Percentiles rank a stretch among this genome's conserved stretches.
Conservation (phyloP, 2,888 invertebrate genomes). For the Eupithecia abbreviata region DNA sequence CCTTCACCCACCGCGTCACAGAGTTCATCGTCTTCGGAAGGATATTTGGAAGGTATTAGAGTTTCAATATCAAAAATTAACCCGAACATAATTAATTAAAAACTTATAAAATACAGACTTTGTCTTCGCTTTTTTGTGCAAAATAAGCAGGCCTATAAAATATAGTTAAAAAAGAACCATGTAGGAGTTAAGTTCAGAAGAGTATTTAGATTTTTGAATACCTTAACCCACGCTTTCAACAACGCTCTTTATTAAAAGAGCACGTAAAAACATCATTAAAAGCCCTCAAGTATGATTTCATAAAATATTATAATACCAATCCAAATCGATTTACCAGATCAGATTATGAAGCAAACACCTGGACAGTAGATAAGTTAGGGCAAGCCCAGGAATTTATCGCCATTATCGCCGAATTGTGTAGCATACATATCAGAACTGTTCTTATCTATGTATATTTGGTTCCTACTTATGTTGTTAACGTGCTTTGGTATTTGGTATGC, state of each 20-base stretch:
- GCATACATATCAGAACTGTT: neutral
- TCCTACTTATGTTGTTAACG: neutral
- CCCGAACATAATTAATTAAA: no score
- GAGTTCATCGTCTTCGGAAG: no score
- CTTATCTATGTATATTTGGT: neutral
- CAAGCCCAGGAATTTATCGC: neutral
- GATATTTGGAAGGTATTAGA: neutral
- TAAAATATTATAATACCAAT: neutral
- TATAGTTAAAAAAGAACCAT: no score
- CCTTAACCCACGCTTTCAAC: neutral
- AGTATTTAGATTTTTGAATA: no score
- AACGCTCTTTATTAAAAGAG: neutral
- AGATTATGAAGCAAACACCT: neutral
- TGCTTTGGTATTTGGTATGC: constrained; percentile 1
- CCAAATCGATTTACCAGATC: neutral
- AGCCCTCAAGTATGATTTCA: neutral
- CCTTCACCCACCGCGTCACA: no score
- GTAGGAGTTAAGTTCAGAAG: no score
- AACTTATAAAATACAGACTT: no score
- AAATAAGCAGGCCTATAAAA: no score
- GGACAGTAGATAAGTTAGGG: neutral
- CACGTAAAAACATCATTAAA: neutral
- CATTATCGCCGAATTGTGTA: neutral
- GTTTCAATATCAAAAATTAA: no score
- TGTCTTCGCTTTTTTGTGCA: no score